Evolutionary conservation across 2,113 vertebrate genomes (phyloP).

Genomic region (Phylloscopus trochilus): DNA sequence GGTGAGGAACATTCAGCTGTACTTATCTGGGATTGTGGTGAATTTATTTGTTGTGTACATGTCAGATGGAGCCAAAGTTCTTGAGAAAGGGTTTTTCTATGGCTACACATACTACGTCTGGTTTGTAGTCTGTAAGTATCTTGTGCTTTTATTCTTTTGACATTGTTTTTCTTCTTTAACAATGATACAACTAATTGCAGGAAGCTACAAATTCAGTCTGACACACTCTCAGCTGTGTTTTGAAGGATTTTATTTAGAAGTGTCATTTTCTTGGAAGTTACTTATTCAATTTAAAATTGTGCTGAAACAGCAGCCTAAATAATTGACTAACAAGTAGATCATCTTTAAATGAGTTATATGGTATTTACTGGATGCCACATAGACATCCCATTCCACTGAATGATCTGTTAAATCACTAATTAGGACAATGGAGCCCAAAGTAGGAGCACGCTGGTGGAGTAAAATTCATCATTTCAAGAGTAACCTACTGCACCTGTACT

Average conservation of each 20-base stretch:
- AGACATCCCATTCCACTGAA: neutral
- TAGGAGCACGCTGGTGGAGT: neutral
- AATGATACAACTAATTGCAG: neutral
- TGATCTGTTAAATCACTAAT: neutral
- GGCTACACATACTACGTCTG: slow-evolving; percentile 91
- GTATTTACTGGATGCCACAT: neutral
- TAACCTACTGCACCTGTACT: neutral
- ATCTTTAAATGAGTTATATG: neutral
- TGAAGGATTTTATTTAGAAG: neutral
- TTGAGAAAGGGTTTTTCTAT: slow-evolving; percentile 93
- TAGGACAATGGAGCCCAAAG: neutral
- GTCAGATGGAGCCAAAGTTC: slow-evolving; percentile 81
- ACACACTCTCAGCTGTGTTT: neutral
- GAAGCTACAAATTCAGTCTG: neutral
- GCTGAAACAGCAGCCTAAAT: neutral
- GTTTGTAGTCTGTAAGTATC: slow-evolving; percentile 90
- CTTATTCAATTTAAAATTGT: neutral
- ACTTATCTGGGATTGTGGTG: slow-evolving; percentile 90
- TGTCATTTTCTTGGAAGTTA: neutral
- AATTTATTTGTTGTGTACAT: slow-evolving; percentile 84
- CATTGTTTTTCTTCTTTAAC: neutral
- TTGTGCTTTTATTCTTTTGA: neutral
- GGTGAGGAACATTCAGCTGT: slow-evolving; percentile 99
- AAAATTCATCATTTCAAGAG: neutral
- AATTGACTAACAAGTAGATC: neutral